Conservation (phyloP, 2,113 vertebrate genomes). For the Cyprinodon brontotheroides region DNA sequence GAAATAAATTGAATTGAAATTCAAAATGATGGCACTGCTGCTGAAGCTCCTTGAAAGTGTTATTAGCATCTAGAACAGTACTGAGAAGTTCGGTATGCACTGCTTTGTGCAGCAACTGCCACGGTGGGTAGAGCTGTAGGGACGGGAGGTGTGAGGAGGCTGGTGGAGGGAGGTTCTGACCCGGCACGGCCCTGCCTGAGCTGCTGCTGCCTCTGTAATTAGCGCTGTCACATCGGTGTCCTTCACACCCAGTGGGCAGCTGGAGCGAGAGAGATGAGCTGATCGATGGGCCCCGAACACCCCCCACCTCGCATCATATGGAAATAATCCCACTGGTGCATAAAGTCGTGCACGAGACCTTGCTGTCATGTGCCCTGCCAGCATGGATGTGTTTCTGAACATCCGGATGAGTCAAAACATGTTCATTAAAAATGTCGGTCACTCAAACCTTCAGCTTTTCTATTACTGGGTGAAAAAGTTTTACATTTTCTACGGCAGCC, state of each 20-base stretch:
- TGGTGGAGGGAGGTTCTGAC: conserved; percentile 25
- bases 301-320: conserved; percentile 10
- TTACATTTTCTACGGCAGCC: neutral
- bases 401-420: neutral
- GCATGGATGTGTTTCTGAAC: neutral
- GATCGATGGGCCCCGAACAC: conserved; percentile 63
- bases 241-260: conserved; percentile 78
- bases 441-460: neutral
- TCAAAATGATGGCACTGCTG: no score
- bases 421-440: neutral
- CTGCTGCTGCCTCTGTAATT: conserved; percentile 70
- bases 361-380: conserved; percentile 16
- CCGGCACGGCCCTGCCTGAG: conserved; percentile 13
- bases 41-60: no score
- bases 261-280: conserved; percentile 34
- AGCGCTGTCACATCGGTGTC: conserved; percentile 78
- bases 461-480: neutral
- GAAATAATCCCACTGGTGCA: conserved; percentile 16
- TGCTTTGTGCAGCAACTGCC: no score
- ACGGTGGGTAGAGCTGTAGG: neutral
- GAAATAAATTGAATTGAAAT: no score
- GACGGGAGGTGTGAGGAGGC: conserved; percentile 27
- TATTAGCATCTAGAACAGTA: no score
- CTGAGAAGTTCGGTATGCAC: no score
- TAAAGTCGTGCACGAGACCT: conserved; percentile 5